phyloP scores from a whole-genome alignment of 2,113 vertebrate species.

The Rhinogobius similis region DNA sequence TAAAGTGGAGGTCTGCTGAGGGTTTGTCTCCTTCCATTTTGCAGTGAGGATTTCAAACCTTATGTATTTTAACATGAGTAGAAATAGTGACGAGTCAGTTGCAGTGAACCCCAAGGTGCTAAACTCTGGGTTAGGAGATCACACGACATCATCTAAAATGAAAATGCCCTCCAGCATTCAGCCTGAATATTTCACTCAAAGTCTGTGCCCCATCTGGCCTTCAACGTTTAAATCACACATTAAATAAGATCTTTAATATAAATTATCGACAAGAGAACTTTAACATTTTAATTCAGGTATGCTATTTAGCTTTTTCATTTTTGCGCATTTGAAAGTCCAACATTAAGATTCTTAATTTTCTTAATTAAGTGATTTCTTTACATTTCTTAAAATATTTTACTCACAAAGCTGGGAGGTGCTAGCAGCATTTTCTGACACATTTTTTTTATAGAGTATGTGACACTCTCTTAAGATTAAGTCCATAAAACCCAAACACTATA shows the following conservation, averaged over 20 bases:
- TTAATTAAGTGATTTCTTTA: neutral
- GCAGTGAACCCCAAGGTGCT: neutral
- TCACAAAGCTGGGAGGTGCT: neutral
- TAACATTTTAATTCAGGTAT: neutral
- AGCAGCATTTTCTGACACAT: neutral
- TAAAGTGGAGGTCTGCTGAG: neutral
- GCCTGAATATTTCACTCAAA: constrained; percentile 4
- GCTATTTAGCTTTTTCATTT: neutral
- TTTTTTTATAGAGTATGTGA: too few relatives aligned
- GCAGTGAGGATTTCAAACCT: neutral
- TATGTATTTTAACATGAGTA: neutral
- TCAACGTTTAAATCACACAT: neutral
- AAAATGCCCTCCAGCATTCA: neutral
- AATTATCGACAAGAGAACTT: neutral
- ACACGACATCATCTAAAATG: neutral
- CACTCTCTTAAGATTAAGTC: neutral
- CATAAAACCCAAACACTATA: constrained; percentile 3
- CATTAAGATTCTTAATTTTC: neutral
- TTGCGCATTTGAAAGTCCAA: neutral
- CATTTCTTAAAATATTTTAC: neutral
- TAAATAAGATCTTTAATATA: neutral
- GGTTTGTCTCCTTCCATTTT: neutral
- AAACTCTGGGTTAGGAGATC: neutral
- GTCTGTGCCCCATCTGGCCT: neutral
- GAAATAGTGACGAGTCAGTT: neutral